These are phyloP conservation scores for Antheraea yamamai DNA, from an alignment of 2,888 invertebrate species.

Conservation along the genomic window DNA sequence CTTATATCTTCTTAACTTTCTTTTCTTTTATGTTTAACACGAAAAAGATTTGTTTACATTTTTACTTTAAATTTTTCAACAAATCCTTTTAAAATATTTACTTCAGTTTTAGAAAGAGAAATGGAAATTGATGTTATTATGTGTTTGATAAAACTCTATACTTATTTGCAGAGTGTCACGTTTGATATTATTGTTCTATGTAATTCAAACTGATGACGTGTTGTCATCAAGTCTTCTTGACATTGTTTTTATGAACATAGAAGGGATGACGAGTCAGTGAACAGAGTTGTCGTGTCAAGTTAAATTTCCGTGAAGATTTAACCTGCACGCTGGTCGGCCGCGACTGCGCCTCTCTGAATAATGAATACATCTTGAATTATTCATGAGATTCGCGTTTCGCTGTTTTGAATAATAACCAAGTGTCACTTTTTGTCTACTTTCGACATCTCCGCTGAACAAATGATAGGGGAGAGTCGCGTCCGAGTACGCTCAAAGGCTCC, in stretches of 20 bases:
- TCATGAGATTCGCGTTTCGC: constrained; percentile 23
- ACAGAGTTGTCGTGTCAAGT: constrained; percentile 24
- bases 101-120: no score
- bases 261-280: constrained; percentile 15
- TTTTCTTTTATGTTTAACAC: no score
- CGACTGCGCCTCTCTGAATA: constrained; percentile 24
- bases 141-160: background rate
- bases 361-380: constrained; percentile 31
- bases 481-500: background rate
- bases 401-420: constrained; percentile 13
- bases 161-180: background rate
- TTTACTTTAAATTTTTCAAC: no score
- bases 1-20: no score
- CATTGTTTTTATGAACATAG: constrained; percentile 11
- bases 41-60: no score
- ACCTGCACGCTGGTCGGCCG: constrained; percentile 21
- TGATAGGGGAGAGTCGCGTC: background rate
- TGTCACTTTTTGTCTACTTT: constrained; percentile 9
- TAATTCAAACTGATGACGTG: background rate
- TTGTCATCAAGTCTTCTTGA: background rate
- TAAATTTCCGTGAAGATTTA: constrained; percentile 32
- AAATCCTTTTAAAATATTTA: no score
- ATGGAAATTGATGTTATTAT: no score
- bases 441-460: constrained; percentile 1
- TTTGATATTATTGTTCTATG: background rate